Conservation (phyloP, 2,113 vertebrate genomes). For the Danio rerio region GRCz12tu NC_133192.1:10408501-10409000, state of each 20-base stretch:
- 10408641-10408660: slow-evolving; percentile 88
- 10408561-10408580: slow-evolving; percentile 92
- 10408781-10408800: slow-evolving; percentile 69
- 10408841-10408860: slow-evolving; percentile 77
- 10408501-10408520: slow-evolving; percentile 89
- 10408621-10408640: slow-evolving; percentile 83
- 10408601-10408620: slow-evolving; percentile 80
- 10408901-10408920: slow-evolving; percentile 77
- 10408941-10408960: slow-evolving; percentile 82
- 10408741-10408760: slow-evolving; percentile 44
- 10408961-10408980: slow-evolving; percentile 79
- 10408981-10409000: slow-evolving; percentile 82
- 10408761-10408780: slow-evolving; percentile 58
- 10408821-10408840: slow-evolving; percentile 70
- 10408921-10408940: slow-evolving; percentile 81
- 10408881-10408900: slow-evolving; percentile 78
- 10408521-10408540: slow-evolving; percentile 97
- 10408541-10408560: slow-evolving; percentile 99
- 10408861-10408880: slow-evolving; percentile 81
- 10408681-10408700: slow-evolving; percentile 76
- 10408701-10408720: slow-evolving; percentile 64
- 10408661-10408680: slow-evolving; percentile 84
- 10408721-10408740: slow-evolving; percentile 48
- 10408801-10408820: slow-evolving; percentile 65
- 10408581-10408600: slow-evolving; percentile 84